phyloP scores from a whole-genome alignment of 2,113 vertebrate genomes.

The Zosterops borbonicus region DNA sequence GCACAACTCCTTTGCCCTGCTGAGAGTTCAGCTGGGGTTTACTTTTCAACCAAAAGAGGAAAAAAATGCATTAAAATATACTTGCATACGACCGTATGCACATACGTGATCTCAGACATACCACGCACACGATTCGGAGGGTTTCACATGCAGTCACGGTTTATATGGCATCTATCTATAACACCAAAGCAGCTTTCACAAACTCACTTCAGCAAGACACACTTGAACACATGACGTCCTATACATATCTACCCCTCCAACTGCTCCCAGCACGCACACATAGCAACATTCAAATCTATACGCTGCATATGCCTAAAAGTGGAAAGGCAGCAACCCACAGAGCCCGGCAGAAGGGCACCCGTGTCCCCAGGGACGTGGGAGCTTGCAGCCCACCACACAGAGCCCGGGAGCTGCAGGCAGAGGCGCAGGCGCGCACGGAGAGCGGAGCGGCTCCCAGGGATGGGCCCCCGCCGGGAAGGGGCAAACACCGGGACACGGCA shows the following conservation, averaged over 20 bases:
- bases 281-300: neutral
- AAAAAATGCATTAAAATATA: neutral
- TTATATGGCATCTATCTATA: neutral
- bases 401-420: fast-evolving
- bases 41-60: neutral
- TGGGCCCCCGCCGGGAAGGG: neutral
- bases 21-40: neutral
- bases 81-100: fast-evolving
- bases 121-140: neutral
- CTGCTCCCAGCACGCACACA: neutral
- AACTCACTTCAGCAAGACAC: neutral
- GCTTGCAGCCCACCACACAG: neutral
- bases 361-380: neutral
- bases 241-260: neutral
- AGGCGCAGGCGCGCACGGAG: fast-evolving
- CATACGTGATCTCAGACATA: neutral
- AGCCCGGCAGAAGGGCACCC: neutral
- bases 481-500: neutral
- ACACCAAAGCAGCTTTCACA: neutral
- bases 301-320: neutral
- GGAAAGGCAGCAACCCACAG: neutral
- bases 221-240: neutral
- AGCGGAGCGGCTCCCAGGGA: fast-evolving
- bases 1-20: neutral
- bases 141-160: neutral